These are phyloP conservation scores for Trochalopteron elliotii DNA, from an alignment of 2,113 vertebrate species.

Conservation along the genomic window DNA sequence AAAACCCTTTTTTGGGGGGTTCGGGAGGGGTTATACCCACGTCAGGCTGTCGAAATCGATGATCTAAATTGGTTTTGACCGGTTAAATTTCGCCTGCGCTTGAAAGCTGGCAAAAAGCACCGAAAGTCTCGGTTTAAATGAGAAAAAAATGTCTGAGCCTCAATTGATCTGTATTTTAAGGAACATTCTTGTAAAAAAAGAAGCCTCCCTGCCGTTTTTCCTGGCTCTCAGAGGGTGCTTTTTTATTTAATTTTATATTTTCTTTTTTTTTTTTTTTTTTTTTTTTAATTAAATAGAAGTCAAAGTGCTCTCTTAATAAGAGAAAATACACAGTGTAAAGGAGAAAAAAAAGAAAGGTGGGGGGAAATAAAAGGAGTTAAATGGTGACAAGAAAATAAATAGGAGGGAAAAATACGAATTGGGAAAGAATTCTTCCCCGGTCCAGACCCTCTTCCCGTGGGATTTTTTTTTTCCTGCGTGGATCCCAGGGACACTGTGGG, in stretches of 20 bases:
- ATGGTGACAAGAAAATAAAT: neutral
- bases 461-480: neutral
- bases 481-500: rapidly evolving
- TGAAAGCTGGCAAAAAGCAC: neutral
- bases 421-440: rapidly evolving
- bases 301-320: neutral
- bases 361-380: neutral
- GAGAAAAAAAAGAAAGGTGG: neutral
- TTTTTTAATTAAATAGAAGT: neutral
- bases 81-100: neutral
- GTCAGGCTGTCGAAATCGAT: neutral
- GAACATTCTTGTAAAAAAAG: conserved; percentile 38
- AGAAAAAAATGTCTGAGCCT: neutral
- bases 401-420: rapidly evolving
- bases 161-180: conserved; percentile 2
- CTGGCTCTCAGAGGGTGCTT: neutral
- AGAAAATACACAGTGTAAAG: neutral
- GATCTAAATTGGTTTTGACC: neutral
- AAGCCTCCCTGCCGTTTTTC: neutral
- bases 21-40: too few species aligned
- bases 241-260: neutral
- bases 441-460: rapidly evolving
- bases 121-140: neutral
- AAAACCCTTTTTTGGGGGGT: rapidly evolving
- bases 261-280: rapidly evolving